Evolutionary conservation across 2,888 invertebrate species (phyloP), one percentile per base, ranked within the genome.

Genomic region (Rhagonycha fulva): DNA sequence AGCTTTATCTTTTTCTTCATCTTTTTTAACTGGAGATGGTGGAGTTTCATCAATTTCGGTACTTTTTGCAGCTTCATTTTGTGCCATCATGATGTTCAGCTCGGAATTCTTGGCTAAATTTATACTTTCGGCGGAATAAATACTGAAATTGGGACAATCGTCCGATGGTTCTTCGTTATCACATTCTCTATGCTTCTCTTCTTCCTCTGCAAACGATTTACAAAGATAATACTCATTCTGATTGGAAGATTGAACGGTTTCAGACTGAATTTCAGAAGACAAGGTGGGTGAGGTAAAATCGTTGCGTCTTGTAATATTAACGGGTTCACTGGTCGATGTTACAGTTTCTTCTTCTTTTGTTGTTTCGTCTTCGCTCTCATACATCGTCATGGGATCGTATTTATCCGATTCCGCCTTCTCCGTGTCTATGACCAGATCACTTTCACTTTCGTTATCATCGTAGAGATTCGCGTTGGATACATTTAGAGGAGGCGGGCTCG

Each of bases 81-180:
- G 14, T 28, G 76, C 23, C 4, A 70, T 67, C 14, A 77, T 30
- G 9, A 76, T 74, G 62, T 68, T 75, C 66, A 85, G 79, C 76
- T 87, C 89, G 0, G 89, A 89, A 68, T 89, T 90, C 81, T 92
- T 90, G 0, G 94, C 94, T 70, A 94, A 91, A 81, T 93, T 93
- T 84, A 95, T 93, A 77, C 95, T 95, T 82, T 94, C 92, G 9
- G 94, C 93, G 0, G 96, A 96, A 87, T 96, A 96, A 80, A 96
- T 94, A 11, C 94, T 94, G 86, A 95, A 95, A 87, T 96, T 96
- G 4, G 96, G 96, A 86, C 95, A 96, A 82, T 94, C 94, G 0
- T 94, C 93, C 77, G 91, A 89, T 1, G 89, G 89, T 76, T 89
- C 89, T 72, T 91, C 92, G 14, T 90, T 90, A n/a, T 90, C 89